Base-by-base conservation (phyloP, 2,888 invertebrate species). In the Cryptocheilus praepositus region DNA sequence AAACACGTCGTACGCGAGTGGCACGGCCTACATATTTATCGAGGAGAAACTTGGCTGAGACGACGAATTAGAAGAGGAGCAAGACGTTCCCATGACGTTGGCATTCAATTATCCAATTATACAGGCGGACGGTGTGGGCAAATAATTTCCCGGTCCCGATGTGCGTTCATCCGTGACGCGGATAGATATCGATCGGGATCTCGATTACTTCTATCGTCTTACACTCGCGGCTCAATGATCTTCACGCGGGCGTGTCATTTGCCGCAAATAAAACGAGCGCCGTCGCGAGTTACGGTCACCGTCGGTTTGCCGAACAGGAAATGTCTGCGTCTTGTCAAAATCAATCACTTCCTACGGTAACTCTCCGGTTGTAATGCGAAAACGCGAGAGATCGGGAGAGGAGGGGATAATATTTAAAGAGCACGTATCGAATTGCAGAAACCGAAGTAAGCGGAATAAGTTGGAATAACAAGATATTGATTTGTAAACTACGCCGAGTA, bases 161-260 rank as follows among this genome's bases (percentile, higher is more conserved):
- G 45, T 46, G 18, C 61, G 45, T 63, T 53, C 60, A 66, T 57
- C 66, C 63, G 44, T 57, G 57, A n/a, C 45, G n/a, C n/a, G 61
- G 46, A 58, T 58, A 57, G 56, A 21, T 66, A 66, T 73, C 64
- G 21, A 52, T 73, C 69, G 46, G 8, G 19, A 59, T 61, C 66
- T 59, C 63, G 54, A 60, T 72, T 56, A 45, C 62, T 3, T 4
- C 55, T 61, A 61, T 64, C 61, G 22, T 58, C 21, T 73, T 66
- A 57, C 68, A 44, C 52, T 43, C 19, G 5, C 19, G 46, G 4
- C 44, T 16, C 21, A 19, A 56, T 60, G 55, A 49, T 46, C 36
- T 49, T 43, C n/a, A 15, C 44, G 53, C 43, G 36, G 43, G 43
- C 36, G 36, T 19, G 44, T 21, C 52, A 21, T 19, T 52, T 43